Evolutionary conservation across 2,888 invertebrate genomes (phyloP).

Genomic region (Chymomyza procnemis): DNA sequence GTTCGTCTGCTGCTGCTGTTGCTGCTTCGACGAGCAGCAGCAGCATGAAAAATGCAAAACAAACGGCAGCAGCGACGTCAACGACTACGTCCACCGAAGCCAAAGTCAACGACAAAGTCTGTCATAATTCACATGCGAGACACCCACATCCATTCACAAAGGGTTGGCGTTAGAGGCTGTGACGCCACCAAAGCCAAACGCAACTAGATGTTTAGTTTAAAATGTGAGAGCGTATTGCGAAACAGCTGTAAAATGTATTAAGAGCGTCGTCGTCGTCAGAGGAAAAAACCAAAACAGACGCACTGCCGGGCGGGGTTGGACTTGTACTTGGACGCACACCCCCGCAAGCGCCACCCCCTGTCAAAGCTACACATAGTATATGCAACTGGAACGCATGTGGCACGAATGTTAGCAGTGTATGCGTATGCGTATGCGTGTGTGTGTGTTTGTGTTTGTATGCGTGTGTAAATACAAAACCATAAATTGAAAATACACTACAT

Average conservation of each 20-base stretch:
- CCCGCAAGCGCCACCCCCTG: constrained; percentile 7
- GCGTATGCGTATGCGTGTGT: constrained; percentile 8
- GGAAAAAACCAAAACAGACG: constrained; percentile 42
- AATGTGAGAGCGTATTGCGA: constrained; percentile 17
- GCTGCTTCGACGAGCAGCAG: constrained; percentile 6
- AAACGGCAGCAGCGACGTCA: constrained; percentile 48
- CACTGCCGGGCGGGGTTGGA: constrained; percentile 8
- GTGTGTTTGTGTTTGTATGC: constrained; percentile 13
- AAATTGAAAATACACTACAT: constrained; percentile 64
- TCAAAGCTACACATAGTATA: constrained; percentile 1
- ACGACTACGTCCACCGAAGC: constrained; percentile 14
- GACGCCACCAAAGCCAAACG: not conserved
- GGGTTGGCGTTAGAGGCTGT: not conserved
- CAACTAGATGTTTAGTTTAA: constrained; percentile 59
- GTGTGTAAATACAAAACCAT: constrained; percentile 58
- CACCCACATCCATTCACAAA: constrained; percentile 6
- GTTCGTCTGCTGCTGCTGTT: constrained; percentile 59
- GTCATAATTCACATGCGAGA: constrained; percentile 73
- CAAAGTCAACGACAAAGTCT: constrained; percentile 54
- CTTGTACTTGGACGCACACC: constrained; percentile 9
- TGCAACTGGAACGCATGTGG: not conserved
- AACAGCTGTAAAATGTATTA: constrained; percentile 63
- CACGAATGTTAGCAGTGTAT: constrained; percentile 17
- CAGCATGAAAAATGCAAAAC: constrained; percentile 72
- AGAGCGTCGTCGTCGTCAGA: constrained; percentile 33